These are phyloP conservation scores for Macrosiphum euphorbiae DNA, from an alignment of 2,888 invertebrate genomes.

Conservation along the genomic window DNA sequence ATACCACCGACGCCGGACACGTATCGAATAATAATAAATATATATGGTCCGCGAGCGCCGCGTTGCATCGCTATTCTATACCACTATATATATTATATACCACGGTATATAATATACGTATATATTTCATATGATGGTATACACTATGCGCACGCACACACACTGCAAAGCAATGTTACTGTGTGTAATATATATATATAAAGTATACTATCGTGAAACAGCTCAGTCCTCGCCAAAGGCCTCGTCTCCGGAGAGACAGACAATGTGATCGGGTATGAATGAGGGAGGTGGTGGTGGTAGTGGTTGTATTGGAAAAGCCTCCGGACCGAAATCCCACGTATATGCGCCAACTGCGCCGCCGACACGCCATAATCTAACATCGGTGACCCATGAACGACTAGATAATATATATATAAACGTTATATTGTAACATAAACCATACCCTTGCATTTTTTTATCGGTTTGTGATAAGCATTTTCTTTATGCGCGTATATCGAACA, in stretches of 20 bases:
- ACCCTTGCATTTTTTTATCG: neutral
- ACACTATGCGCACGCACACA: neutral
- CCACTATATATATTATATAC: neutral
- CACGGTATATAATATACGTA: neutral
- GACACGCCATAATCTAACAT: conserved; percentile 35
- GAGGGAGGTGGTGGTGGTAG: neutral
- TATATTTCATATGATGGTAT: neutral
- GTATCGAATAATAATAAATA: conserved; percentile 61
- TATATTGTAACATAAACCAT: neutral
- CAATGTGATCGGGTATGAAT: neutral
- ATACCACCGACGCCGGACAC: conserved; percentile 40
- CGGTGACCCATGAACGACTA: conserved; percentile 10
- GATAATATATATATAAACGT: neutral
- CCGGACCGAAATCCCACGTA: neutral
- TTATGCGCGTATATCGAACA: neutral
- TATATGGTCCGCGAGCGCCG: neutral
- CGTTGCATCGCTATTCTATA: neutral
- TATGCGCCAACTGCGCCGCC: neutral
- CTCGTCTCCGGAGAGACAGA: neutral
- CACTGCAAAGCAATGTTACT: neutral
- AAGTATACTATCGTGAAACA: neutral
- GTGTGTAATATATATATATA: neutral
- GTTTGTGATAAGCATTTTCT: conserved; percentile 1
- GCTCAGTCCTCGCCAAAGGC: neutral
- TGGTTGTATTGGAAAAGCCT: neutral